These are phyloP conservation scores for Apodemia mormo DNA, from an alignment of 2,888 invertebrate genomes.

Conservation along the genomic window DNA sequence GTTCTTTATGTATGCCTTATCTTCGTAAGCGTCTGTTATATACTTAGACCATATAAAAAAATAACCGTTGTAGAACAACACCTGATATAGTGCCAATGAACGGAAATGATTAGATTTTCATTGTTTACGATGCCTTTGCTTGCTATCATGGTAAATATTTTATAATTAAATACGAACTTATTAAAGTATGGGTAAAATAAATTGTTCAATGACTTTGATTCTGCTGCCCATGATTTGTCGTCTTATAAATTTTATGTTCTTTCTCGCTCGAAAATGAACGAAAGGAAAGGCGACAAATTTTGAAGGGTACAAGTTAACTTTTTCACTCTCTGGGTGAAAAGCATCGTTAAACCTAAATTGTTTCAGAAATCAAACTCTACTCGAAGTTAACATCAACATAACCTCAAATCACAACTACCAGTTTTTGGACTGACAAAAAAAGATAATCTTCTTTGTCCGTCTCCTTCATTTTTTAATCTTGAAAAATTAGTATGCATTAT, in stretches of 20 bases:
- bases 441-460: too few species aligned
- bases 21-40: constrained; percentile 18
- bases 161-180: not conserved
- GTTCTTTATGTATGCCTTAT: constrained; percentile 28
- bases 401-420: too few species aligned
- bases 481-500: too few species aligned
- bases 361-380: too few species aligned
- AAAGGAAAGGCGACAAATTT: too few species aligned
- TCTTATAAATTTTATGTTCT: not conserved
- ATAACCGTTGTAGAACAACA: not conserved
- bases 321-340: too few species aligned
- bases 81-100: constrained; percentile 10
- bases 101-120: not conserved
- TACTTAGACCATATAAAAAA: not conserved
- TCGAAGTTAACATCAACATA: too few species aligned
- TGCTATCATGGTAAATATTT: not conserved
- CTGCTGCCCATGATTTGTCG: not conserved
- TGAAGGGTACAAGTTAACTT: too few species aligned
- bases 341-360: too few species aligned
- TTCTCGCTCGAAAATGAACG: too few species aligned
- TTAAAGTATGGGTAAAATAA: not conserved
- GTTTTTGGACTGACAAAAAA: too few species aligned
- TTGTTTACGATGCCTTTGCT: not conserved
- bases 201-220: not conserved
- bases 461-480: too few species aligned